Evolutionary conservation across 2,888 invertebrate genomes (phyloP).

Genomic region (Napeogenes sylphis): DNA sequence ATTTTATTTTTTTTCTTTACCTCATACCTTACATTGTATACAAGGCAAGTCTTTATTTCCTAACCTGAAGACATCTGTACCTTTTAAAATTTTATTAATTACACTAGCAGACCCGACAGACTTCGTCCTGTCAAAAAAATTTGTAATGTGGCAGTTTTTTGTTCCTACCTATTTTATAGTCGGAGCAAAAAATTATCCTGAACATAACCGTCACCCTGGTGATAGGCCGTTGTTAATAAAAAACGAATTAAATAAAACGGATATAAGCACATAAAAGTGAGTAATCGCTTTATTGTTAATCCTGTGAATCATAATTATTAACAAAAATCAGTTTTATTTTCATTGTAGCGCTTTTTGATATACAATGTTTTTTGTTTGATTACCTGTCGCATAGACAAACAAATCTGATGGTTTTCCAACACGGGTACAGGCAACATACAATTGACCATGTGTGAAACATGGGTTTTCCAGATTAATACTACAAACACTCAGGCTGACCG

Average conservation of each 20-base stretch:
- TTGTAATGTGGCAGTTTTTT: slow-evolving; percentile 33
- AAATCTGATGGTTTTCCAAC: slow-evolving; percentile 39
- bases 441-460: slow-evolving; percentile 38
- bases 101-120: slow-evolving; percentile 18
- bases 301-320: slow-evolving; percentile 30
- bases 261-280: slow-evolving; percentile 36
- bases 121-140: slow-evolving; percentile 31
- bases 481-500: slow-evolving; percentile 27
- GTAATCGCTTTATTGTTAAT: slow-evolving; percentile 37
- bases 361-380: slow-evolving; percentile 35
- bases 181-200: slow-evolving; percentile 35
- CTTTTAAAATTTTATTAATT: too few relatives aligned
- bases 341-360: slow-evolving; percentile 34
- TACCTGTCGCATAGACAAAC: slow-evolving; percentile 34
- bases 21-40: too few relatives aligned
- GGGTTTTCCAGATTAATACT: slow-evolving; percentile 35
- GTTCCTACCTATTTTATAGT: slow-evolving; percentile 30
- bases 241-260: slow-evolving; percentile 37
- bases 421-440: slow-evolving; percentile 40
- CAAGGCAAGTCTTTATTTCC: too few relatives aligned
- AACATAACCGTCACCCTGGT: slow-evolving; percentile 38
- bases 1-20: too few relatives aligned
- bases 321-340: too few relatives aligned
- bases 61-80: too few relatives aligned
- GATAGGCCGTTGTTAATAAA: slow-evolving; percentile 36